Conservation (phyloP, 2,797 vertebrate species). For the Bradypodion ventrale region DNA sequence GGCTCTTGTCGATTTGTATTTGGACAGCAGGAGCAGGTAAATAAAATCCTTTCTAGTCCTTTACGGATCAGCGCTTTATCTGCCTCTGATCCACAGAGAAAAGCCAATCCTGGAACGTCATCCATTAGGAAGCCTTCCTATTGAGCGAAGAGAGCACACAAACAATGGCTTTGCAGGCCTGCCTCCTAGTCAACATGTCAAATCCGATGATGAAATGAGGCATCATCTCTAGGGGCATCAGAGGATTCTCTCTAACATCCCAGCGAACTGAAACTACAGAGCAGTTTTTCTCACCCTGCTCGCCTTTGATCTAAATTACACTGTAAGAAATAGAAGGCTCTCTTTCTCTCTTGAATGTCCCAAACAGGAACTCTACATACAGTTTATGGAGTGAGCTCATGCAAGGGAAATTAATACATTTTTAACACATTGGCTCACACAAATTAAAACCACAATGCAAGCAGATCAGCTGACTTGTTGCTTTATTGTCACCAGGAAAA, state of each 20-base stretch:
- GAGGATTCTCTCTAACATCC: not conserved
- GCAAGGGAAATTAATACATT: not conserved
- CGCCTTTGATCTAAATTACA: not conserved
- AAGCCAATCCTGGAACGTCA: slow-evolving; percentile 10
- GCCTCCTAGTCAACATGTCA: slow-evolving; percentile 27
- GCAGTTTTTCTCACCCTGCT: not conserved
- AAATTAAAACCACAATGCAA: not conserved
- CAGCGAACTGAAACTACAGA: not conserved
- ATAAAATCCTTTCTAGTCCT: not conserved
- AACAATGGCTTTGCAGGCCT: slow-evolving; percentile 18
- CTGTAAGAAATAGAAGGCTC: not conserved
- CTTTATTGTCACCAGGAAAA: not conserved
- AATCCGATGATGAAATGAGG: slow-evolving; percentile 27
- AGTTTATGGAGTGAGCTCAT: not conserved
- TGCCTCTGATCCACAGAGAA: not conserved
- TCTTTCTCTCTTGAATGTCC: not conserved
- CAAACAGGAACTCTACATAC: not conserved
- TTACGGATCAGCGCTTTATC: slow-evolving; percentile 16
- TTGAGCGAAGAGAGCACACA: slow-evolving; percentile 11
- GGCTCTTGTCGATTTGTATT: not conserved
- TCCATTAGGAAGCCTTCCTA: slow-evolving; percentile 21
- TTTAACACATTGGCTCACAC: not conserved
- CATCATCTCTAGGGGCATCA: slow-evolving; percentile 20
- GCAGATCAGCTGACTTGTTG: not conserved
- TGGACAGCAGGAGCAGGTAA: not conserved